Evolutionary conservation across 2,113 vertebrate species (phyloP).

Genomic region (Grammomys dolichurus): DNA sequence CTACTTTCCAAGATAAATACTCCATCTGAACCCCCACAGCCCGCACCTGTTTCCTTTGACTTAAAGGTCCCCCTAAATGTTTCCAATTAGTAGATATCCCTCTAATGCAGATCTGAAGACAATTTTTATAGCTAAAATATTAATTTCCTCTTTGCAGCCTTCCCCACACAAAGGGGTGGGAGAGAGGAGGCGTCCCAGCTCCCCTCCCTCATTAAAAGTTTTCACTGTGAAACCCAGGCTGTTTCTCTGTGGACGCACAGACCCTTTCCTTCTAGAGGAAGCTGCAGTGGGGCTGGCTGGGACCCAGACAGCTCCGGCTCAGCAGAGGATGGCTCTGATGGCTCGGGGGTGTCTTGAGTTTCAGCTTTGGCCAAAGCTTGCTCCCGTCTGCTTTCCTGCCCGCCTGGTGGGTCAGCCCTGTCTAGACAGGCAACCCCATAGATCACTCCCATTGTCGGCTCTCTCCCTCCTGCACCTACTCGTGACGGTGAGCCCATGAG

Average conservation of each 20-base stretch:
- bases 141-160: neutral
- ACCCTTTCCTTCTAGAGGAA: neutral
- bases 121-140: constrained; percentile 46
- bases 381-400: constrained; percentile 44
- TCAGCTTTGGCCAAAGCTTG: constrained; percentile 50
- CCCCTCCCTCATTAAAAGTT: neutral
- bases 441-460: constrained; percentile 32
- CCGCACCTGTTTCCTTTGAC: constrained; percentile 73
- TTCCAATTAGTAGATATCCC: constrained; percentile 72
- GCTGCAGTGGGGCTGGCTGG: neutral
- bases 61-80: neutral
- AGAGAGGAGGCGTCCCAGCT: neutral
- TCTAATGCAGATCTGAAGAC: constrained; percentile 52
- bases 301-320: neutral
- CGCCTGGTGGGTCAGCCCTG: neutral
- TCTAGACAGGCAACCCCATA: constrained; percentile 62
- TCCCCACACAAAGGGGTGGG: neutral
- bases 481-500: accelerated
- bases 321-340: constrained; percentile 15
- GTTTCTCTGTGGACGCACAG: neutral
- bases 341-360: constrained; percentile 38
- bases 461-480: constrained; percentile 5
- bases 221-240: neutral
- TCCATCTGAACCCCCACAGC: constrained; percentile 70
- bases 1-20: constrained; percentile 71